A percentile compares a stretch with the other conserved stretches of the same genome.
Conservation (phyloP, 2,113 vertebrate genomes). For the Prinia subflava region DNA sequence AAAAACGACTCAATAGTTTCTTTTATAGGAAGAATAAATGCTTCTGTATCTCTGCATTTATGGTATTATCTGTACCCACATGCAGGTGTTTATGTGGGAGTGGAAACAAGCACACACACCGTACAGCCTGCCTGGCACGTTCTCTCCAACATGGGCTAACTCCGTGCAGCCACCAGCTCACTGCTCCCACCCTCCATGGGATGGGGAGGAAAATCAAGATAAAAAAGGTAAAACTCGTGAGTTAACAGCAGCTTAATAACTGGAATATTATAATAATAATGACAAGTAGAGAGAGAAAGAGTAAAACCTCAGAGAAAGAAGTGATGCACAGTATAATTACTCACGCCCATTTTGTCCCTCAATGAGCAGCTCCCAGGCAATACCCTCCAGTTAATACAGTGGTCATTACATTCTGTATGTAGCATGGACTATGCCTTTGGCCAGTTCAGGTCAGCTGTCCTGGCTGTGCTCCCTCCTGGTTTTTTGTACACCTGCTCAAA, state of each 20-base stretch:
- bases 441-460: background rate
- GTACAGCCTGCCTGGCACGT: fast-evolving
- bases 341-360: background rate
- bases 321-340: background rate
- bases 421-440: background rate
- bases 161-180: background rate
- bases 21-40: background rate
- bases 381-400: background rate
- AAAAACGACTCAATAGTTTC: background rate
- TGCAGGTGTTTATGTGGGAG: background rate
- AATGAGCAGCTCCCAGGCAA: background rate
- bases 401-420: background rate
- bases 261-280: background rate
- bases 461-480: background rate
- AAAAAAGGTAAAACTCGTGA: background rate
- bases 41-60: background rate
- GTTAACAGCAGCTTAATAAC: background rate
- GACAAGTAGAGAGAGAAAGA: background rate
- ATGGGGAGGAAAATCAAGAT: background rate
- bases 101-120: background rate
- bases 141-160: background rate
- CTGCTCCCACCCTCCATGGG: background rate
- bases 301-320: background rate
- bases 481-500: background rate
- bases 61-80: background rate